Conservation (phyloP, 2,113 vertebrate species). For the Tiliqua scincoides region DNA sequence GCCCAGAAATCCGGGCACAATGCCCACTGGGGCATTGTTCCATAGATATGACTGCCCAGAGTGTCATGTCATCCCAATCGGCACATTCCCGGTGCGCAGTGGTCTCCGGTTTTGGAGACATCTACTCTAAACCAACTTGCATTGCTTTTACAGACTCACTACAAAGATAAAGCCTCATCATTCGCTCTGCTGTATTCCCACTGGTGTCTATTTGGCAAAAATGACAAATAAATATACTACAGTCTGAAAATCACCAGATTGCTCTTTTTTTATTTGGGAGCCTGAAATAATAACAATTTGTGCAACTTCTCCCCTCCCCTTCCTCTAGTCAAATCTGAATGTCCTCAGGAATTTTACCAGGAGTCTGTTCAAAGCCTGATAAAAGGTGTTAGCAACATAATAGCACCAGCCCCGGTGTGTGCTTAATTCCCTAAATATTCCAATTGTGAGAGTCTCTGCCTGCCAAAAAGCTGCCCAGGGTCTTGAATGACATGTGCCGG, state of each 20-base stretch:
- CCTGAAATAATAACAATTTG: neutral
- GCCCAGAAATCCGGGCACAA: too few relatives aligned
- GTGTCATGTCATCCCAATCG: too few relatives aligned
- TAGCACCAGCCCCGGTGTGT: neutral
- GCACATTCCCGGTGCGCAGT: too few relatives aligned
- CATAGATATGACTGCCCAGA: too few relatives aligned
- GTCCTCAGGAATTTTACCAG: neutral
- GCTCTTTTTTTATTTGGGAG: neutral
- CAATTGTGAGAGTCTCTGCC: conserved; percentile 25
- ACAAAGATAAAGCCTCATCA: neutral
- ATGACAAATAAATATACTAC: neutral
- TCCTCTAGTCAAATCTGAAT: conserved; percentile 7
- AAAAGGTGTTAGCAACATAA: neutral
- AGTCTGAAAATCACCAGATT: neutral
- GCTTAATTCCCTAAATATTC: conserved; percentile 33
- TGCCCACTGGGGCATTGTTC: neutral
- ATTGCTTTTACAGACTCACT: neutral
- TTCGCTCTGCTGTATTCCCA: conserved; percentile 8
- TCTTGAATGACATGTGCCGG: conserved; percentile 16
- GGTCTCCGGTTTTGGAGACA: too few relatives aligned
- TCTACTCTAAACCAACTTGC: neutral
- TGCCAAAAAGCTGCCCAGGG: conserved; percentile 30
- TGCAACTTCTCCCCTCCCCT: neutral
- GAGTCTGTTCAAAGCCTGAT: conserved; percentile 17
- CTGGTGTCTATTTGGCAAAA: neutral